Base-by-base conservation (phyloP, 2,797 vertebrate genomes). In the Rhynchotus rufescens region DNA sequence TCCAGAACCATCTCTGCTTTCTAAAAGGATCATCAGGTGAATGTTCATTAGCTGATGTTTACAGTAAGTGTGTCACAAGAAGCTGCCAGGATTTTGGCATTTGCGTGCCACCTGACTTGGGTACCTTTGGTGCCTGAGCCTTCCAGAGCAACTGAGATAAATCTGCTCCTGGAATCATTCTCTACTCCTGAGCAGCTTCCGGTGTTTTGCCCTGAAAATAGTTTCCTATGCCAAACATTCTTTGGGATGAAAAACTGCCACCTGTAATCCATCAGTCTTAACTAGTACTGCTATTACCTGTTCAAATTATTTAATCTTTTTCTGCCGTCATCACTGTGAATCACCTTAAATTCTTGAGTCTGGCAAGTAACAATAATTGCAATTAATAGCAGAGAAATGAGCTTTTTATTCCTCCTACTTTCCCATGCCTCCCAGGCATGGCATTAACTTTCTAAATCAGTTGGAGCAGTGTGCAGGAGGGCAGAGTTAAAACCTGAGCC, bases 201-300 rank as follows among this genome's bases (percentile, higher is more conserved):
- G 34, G 21, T 68, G 68, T 79, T 87, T 85, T 64, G 82, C 54
- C 78, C 88, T 81, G 68, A 67, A 89, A 80, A 76, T 32, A 34
- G 17, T 81, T 94, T 89, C 57, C 61, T 83, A 3, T 89, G 88
- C 80, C 84, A 93, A 65, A 65, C 60, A 34, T 85, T 92, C 86
- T 86, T 92, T 90, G 89, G 72, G 92, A 96, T 52, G 80, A 79
- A 96, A 82, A 86, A 52, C 59, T 42, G 47, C 56, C 91, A 89
- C 95, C 95, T 94, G 95, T 87, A 84, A 82, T 66, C 40, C 61
- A 74, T 67, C 60, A 56, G 56, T 71, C 77, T 14, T 74, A 75
- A 21, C 30, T 75, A 88, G 89, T 85, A 76, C 82, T 95, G 28
- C 93, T 97, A 94, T 90, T 97, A 89, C 92, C 86, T 94, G 93